Evolutionary conservation across 2,113 vertebrate genomes (phyloP).

Genomic region (Mellivora capensis): DNA sequence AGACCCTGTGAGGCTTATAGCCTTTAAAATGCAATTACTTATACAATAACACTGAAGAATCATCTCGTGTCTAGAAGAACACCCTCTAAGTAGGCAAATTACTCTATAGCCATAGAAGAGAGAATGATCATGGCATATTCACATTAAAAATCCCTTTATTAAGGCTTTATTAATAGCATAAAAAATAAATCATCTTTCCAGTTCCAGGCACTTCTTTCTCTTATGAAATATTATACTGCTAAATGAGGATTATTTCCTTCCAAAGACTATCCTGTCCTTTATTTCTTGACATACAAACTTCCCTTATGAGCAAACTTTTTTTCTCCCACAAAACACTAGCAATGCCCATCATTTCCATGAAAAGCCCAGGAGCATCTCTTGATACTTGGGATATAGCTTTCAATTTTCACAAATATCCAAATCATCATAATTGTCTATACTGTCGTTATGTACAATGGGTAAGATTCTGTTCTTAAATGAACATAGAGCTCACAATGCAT

Average conservation of each 20-base stretch:
- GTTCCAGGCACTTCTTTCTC: conserved; percentile 21
- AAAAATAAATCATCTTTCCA: conserved; percentile 53
- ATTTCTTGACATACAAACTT: conserved; percentile 17
- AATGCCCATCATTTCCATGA: background rate
- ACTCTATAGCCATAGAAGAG: background rate
- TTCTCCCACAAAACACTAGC: background rate
- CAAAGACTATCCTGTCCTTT: background rate
- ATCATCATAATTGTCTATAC: background rate
- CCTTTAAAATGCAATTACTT: conserved; percentile 62
- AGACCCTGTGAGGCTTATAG: conserved; percentile 23
- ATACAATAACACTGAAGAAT: conserved; percentile 44
- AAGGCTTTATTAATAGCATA: conserved; percentile 47
- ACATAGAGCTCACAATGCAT: background rate
- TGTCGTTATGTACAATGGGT: background rate
- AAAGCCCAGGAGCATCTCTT: background rate
- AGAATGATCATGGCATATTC: background rate
- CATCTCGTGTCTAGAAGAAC: conserved; percentile 19
- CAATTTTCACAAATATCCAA: conserved; percentile 22
- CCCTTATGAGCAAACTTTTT: background rate
- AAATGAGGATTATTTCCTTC: conserved; percentile 41
- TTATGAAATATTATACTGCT: conserved; percentile 10
- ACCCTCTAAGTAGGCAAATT: conserved; percentile 4
- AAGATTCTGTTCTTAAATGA: conserved; percentile 32
- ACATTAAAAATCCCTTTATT: conserved; percentile 51
- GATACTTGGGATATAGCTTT: background rate